A percentile compares a stretch with the other conserved stretches of the same genome.
Evolutionary conservation across 2,113 vertebrate genomes (phyloP).

Genomic region (Chinchilla lanigera): DNA sequence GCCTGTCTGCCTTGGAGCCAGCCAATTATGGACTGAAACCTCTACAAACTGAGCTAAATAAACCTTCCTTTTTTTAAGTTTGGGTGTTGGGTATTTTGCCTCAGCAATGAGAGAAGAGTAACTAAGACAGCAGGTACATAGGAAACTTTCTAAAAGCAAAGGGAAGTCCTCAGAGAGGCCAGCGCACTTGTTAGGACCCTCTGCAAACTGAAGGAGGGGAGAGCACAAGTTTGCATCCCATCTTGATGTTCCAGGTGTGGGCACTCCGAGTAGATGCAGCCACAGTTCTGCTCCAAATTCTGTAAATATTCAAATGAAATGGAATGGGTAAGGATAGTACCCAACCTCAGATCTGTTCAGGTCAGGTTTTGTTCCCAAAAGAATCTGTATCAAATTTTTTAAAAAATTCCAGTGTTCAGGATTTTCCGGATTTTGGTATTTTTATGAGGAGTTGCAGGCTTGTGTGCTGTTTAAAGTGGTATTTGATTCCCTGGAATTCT

Average conservation of each 20-base stretch:
- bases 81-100: background rate
- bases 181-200: background rate
- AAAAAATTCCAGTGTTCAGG: background rate
- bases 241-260: background rate
- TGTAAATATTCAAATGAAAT: background rate
- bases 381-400: background rate
- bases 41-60: background rate
- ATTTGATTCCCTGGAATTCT: background rate
- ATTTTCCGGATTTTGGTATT: background rate
- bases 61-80: background rate
- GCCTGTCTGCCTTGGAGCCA: background rate
- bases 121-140: background rate
- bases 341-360: background rate
- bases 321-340: background rate
- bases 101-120: background rate
- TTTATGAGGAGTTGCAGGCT: background rate
- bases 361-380: background rate
- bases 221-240: rapidly evolving
- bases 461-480: background rate
- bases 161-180: background rate
- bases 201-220: no score
- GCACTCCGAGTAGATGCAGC: background rate
- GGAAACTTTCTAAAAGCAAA: background rate
- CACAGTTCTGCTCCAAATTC: rapidly evolving
- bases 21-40: background rate